Evolutionary conservation across 2,888 invertebrate genomes (phyloP).

Genomic region (Athalia cordata): DNA sequence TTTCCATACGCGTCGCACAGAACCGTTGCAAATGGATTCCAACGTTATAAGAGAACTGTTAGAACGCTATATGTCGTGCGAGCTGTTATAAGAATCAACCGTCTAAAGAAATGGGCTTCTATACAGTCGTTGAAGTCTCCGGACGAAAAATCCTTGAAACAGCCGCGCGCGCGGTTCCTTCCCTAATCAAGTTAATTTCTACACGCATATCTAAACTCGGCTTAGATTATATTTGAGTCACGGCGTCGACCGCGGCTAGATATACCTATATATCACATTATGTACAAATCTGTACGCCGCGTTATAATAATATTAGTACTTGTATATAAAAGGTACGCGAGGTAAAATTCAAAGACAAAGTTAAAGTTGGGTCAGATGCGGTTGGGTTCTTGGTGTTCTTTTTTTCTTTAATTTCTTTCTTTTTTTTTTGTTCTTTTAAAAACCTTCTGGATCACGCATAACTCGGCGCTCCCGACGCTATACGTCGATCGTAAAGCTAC

Average conservation of each 20-base stretch:
- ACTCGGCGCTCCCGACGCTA: constrained; percentile 38
- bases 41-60: constrained; percentile 24
- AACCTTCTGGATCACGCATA: constrained; percentile 1
- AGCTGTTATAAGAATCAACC: no score
- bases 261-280: constrained; percentile 1
- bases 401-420: no score
- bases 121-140: no score
- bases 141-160: neutral
- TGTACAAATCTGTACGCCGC: constrained; percentile 5
- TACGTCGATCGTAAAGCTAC: constrained; percentile 48
- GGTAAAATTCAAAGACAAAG: no score
- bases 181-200: constrained; percentile 29
- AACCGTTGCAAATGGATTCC: constrained; percentile 40
- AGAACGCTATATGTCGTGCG: neutral
- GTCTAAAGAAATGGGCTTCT: no score
- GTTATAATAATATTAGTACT: no score
- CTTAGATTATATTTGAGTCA: neutral
- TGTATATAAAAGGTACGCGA: no score
- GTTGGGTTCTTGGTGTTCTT: no score
- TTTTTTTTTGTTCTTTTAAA: no score
- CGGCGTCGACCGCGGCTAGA: constrained; percentile 7
- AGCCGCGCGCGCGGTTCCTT: neutral
- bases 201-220: constrained; percentile 27
- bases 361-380: no score
- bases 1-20: constrained; percentile 5